Evolutionary conservation across 2,797 vertebrate genomes (phyloP), one percentile per base, ranked within the genome.

Genomic region (Chaetophractus vellerosus): DNA sequence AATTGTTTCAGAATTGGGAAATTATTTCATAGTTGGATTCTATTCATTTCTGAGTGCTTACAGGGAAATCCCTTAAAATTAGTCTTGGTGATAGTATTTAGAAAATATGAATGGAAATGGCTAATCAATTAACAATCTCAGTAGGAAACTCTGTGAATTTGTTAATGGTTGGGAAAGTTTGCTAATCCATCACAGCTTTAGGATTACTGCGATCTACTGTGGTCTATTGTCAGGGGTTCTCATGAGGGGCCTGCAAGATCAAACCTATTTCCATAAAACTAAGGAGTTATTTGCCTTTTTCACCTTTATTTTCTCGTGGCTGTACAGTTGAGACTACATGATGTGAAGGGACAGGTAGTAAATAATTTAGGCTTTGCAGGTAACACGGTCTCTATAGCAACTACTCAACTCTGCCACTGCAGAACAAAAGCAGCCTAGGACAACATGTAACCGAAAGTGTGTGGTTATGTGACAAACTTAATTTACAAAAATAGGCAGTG

Each of bases 1-100:
- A 33, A 66, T 66, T 16, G 64, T 66, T 66, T 66, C n/a, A 66
- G n/a, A 33, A 18, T 6, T 33, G n/a, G n/a, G n/a, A 66, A 33
- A 66, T 16, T 55, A 87, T 50, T 85, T 85, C 78, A 82, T 45
- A 69, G 52, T 26, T 14, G 9, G 45, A 48, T 23, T 61, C 16
- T 33, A 33, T 61, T 88, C 36, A 83, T 85, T 94, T 91, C 36
- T 88, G 21, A 88, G 55, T 81, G 64, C 57, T 92, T 52, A 41
- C 0, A 50, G 63, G 36, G 21, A 95, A 91, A 81, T 66, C 31
- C 38, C 82, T 92, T 84, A 83, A 85, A 84, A 80, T 72, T 91
- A 59, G 38, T 59, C 93, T 85, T 33, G 41, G 16, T 84, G 28
- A 69, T 31, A 95, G 23, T 48, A 57, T 64, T 64, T 45, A 88